Evolutionary conservation across 1,140 invertebrate genomes (phyloP).

Genomic region (Eulimnadia texana): DNA sequence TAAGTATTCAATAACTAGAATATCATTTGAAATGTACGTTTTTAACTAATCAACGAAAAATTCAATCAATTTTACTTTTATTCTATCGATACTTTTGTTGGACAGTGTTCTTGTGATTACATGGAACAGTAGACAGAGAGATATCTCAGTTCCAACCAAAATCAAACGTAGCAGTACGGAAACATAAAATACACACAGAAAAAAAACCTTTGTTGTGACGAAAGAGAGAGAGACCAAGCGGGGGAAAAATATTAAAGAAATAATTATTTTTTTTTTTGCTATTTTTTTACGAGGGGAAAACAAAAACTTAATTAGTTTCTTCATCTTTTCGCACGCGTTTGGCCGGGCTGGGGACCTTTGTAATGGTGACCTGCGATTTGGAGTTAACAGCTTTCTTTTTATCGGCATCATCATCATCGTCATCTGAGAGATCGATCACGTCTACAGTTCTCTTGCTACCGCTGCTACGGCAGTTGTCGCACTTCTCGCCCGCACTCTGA

Average conservation of each 20-base stretch:
- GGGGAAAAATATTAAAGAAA: not conserved
- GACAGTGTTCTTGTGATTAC: no score
- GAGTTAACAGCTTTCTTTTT: not conserved
- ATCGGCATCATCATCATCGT: slow-evolving; percentile 3
- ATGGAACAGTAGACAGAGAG: no score
- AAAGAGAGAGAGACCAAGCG: not conserved
- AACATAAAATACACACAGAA: not conserved
- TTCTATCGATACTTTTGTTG: not conserved
- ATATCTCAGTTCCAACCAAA: no score
- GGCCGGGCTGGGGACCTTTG: slow-evolving; percentile 3
- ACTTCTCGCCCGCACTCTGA: no score
- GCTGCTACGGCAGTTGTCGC: not conserved
- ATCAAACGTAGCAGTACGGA: not conserved
- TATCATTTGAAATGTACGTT: not conserved
- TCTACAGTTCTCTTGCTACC: not conserved
- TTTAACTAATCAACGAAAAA: not conserved
- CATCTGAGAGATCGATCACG: slow-evolving; percentile 1
- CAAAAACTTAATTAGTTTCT: no score
- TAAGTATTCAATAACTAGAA: no score
- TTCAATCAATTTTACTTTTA: not conserved
- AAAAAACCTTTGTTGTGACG: not conserved
- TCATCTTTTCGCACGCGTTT: not conserved
- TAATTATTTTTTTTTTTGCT: not conserved
- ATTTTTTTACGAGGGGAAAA: no score
- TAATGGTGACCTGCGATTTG: slow-evolving; percentile 10